These are phyloP conservation scores for Epizoanthus scotinus DNA, from an alignment of 92 coral and sea anemone genomes.

Conservation along the genomic window DNA sequence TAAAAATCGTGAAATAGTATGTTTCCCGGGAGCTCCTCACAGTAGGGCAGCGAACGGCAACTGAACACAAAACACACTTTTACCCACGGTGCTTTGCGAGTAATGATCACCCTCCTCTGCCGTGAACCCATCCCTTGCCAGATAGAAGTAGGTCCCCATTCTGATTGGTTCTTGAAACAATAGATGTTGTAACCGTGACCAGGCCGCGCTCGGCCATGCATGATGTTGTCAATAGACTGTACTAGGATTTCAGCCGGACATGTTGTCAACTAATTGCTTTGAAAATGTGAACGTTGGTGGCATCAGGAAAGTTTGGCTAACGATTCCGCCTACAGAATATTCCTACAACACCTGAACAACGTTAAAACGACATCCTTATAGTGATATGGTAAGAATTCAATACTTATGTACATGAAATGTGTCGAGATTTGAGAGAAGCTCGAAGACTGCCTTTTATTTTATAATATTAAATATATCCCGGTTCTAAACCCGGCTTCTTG, in stretches of 20 bases:
- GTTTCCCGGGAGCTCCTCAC: too few species aligned
- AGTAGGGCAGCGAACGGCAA: too few species aligned
- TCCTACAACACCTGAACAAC: not conserved
- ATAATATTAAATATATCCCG: too few species aligned
- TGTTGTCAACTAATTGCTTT: conserved; percentile 4
- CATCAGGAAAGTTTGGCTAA: not conserved
- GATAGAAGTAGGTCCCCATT: not conserved
- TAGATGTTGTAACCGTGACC: conserved; percentile 8
- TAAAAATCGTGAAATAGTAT: too few species aligned
- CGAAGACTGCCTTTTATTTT: too few species aligned
- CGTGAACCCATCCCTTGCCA: too few species aligned
- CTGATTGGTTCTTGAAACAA: conserved; percentile 16
- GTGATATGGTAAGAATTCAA: conserved; percentile 34
- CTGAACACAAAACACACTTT: too few species aligned
- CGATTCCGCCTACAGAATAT: not conserved
- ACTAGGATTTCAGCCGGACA: conserved; percentile 25
- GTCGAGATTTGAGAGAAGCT: not conserved
- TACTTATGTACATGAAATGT: too few species aligned
- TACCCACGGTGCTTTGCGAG: too few species aligned
- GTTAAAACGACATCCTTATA: not conserved
- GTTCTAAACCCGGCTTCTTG: not conserved
- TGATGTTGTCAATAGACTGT: conserved; percentile 29
- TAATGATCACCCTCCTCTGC: too few species aligned
- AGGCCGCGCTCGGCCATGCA: conserved; percentile 30
- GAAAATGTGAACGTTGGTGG: conserved; percentile 20